Evolutionary conservation across 2,113 vertebrate genomes (phyloP), one percentile per base, ranked within the genome.

Genomic region (Toxotes chatareus): DNA sequence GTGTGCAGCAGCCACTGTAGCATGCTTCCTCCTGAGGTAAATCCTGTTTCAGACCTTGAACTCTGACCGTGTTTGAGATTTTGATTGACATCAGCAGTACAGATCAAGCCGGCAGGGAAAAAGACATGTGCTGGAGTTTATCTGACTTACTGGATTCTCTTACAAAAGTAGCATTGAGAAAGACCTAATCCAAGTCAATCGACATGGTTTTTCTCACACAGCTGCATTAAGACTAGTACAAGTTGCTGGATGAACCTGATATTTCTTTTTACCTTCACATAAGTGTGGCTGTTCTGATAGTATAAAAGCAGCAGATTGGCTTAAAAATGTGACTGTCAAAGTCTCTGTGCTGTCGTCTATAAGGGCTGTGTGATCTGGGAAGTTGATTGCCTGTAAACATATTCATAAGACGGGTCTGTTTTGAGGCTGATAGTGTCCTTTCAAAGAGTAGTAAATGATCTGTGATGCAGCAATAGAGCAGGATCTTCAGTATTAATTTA

Each of bases 61-160:
- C 72, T 76, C 78, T 76, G 76, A 73, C 74, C 12, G 5, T 6
- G 46, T 47, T 81, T 19, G 27, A 47, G 38, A 60, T 60, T 46
- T 71, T 76, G 86, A 86, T 76, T 76, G 86, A 79, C 79, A 73
- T 65, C 32, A 21, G 80, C 55, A 21, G 42, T 57, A 3, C 72
- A 70, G 67, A 80, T 76, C n/a, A 56, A 51, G 38, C 55, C 3
- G 11, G 5, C n/a, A 21, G 4, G 11, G 31, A 32, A 16, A 47
- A 27, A 57, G 7, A n/a, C 13, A 21, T n/a, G 9, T 0, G 4
- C 56, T 65, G 57, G 56, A 55, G 31, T 67, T 62, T 21, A 46
- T 44, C 16, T 4, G 55, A 60, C 51, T 65, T 17, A 10, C 53
- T 31, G 9, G 21, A 66, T 47, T 57, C 40, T 42, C 4, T 40